phyloP scores from a whole-genome alignment of 2,797 vertebrate species.

The Enteromius fasciolatus region DNA sequence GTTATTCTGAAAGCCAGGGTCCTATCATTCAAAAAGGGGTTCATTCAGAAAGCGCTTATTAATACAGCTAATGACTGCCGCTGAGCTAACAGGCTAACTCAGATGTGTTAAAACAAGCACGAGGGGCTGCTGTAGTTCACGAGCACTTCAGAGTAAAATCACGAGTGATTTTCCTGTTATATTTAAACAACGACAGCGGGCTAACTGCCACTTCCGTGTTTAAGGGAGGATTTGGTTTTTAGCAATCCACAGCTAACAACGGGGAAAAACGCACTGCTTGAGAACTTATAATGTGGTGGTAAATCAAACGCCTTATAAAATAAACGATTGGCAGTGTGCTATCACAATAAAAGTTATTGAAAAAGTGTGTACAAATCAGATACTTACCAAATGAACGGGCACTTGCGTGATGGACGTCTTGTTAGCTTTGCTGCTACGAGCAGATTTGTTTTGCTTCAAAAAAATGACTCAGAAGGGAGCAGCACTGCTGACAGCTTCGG shows the following conservation, averaged over 20 bases:
- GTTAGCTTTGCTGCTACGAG: slow-evolving; percentile 42
- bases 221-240: slow-evolving; percentile 3
- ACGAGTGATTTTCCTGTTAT: not conserved
- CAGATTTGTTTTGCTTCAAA: slow-evolving; percentile 38
- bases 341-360: not conserved
- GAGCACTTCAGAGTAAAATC: not conserved
- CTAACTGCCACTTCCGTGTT: slow-evolving; percentile 30
- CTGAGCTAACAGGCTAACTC: slow-evolving; percentile 19
- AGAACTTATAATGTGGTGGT: not conserved
- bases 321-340: not conserved
- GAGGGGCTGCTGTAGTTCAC: not conserved
- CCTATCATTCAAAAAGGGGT: not conserved
- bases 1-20: not conserved
- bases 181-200: not conserved
- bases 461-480: slow-evolving; percentile 44
- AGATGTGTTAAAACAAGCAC: not conserved
- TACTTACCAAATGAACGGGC: slow-evolving; percentile 31
- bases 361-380: not conserved
- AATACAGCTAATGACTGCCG: not conserved
- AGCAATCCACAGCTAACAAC: slow-evolving; percentile 39
- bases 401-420: slow-evolving; percentile 3
- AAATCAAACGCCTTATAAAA: not conserved
- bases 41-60: slow-evolving; percentile 1
- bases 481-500: slow-evolving; percentile 26
- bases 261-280: not conserved